Base-by-base conservation (phyloP, 2,888 invertebrate genomes). In the Dexiosoma caninum region DNA sequence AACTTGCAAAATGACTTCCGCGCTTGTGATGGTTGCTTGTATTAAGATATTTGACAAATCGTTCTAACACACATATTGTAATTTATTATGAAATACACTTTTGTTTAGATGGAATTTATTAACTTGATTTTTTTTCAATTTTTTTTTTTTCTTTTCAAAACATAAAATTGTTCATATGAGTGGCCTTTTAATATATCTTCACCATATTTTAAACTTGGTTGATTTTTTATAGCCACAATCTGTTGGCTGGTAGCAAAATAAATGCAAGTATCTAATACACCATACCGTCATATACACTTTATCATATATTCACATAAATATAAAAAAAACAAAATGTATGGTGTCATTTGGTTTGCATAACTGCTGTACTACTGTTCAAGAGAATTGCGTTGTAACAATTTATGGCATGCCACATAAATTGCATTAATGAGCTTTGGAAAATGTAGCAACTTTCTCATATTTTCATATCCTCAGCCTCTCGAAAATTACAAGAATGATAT, bases 331-430 rank as follows among this genome's bases (percentile, higher is more conserved):
- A 42, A 67, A 37, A 75, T 55, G 37, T 64, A 32, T 77, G 46
- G 69, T 74, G 51, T 72, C 37, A 57, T 69, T 81, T 57, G 67
- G 57, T 77, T 64, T 69, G 64, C 67, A 55, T 57, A 74, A 62
- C 42, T 67, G 60, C 42, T 67, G 60, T 67, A 71, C 46, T 21
- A 9, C 37, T 44, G 44, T 49, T 44, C 19, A 57, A 59, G 44
- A 64, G 69, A 64, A 77, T 72, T 77, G 69, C 32, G 77, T 69
- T 81, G 81, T 72, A 77, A 74, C 51, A 77, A 81, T 81, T 81
- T 81, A 81, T 81, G 77, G 62, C 77, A 59, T 77, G 81, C 77
- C 77, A 81, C 77, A 81, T 77, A 77, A 81, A 81, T 81, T 77
- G 81, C 72, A 77, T 81, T 81, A 81, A 81, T 81, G 81, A 81